Conservation (phyloP, 1,140 invertebrate genomes). For the Brachionus sp. region DNA sequence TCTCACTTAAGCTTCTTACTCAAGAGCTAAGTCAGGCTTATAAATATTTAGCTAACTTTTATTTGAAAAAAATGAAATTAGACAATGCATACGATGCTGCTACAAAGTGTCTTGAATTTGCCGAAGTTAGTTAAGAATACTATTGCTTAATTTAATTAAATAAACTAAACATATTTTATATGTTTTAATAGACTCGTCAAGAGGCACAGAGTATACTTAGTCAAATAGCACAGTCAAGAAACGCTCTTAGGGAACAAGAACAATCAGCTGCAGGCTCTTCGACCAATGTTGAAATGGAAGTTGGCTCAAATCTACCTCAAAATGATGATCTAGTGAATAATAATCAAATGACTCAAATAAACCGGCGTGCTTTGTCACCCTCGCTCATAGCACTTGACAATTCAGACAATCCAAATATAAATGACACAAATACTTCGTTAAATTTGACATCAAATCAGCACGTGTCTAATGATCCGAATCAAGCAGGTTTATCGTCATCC, state of each 20-base stretch:
- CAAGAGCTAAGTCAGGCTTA: conserved; percentile 39
- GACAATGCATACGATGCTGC: conserved; percentile 35
- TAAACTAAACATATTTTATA: neutral
- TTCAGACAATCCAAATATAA: conserved; percentile 22
- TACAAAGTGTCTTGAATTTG: conserved; percentile 42
- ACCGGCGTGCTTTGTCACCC: neutral
- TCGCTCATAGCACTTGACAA: conserved; percentile 14
- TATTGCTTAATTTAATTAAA: neutral
- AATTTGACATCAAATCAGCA: neutral
- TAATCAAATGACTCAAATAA: neutral
- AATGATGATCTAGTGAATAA: neutral
- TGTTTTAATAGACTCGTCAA: conserved; percentile 31
- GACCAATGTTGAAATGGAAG: conserved; percentile 24
- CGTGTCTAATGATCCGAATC: neutral
- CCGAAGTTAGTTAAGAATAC: conserved; percentile 16
- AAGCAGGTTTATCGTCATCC: neutral
- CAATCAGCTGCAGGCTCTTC: neutral
- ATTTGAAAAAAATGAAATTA: conserved; percentile 43
- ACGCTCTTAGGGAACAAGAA: neutral
- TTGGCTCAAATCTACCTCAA: neutral
- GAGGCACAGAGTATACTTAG: conserved; percentile 32
- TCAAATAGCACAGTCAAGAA: conserved; percentile 38
- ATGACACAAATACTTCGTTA: neutral
- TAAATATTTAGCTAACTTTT: conserved; percentile 43
- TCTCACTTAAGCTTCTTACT: neutral